Conservation (phyloP, 2,113 vertebrate species). For the Labeo rohita region DNA sequence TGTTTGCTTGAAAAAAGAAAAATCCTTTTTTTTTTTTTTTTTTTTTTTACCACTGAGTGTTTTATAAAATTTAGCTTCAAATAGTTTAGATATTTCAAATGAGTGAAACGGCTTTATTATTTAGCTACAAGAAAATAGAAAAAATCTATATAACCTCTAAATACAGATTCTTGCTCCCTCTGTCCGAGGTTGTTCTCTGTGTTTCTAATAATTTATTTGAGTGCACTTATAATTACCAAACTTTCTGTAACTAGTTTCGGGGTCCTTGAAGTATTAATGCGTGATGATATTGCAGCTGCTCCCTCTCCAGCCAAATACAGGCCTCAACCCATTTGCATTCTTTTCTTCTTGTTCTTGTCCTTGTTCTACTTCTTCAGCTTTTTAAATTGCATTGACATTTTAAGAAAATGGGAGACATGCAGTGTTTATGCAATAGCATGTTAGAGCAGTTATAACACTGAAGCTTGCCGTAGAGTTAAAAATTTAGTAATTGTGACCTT, state of each 20-base stretch:
- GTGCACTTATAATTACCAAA: neutral
- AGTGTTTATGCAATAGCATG: neutral
- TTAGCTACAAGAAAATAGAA: neutral
- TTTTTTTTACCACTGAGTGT: neutral
- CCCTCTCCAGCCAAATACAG: neutral
- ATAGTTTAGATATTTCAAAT: neutral
- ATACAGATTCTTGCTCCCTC: neutral
- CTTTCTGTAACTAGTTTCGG: neutral
- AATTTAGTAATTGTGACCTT: neutral
- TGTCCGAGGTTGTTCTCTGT: neutral
- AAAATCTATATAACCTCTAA: neutral
- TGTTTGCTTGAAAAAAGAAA: neutral
- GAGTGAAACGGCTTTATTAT: neutral
- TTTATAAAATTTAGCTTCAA: neutral
- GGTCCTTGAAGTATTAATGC: neutral
- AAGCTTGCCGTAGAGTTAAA: neutral
- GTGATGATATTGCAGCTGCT: conserved; percentile 6
- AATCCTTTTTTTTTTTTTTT: no score
- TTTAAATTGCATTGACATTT: neutral
- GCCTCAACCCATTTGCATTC: neutral
- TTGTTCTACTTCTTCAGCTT: neutral
- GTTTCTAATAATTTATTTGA: conserved; percentile 15
- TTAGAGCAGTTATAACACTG: neutral
- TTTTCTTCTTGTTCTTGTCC: conserved; percentile 6
- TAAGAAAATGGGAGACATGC: neutral